Percentiles rank a stretch among this genome's conserved stretches.
These are phyloP conservation scores for Acanthosepion esculentum DNA, from an alignment of 2,888 invertebrate genomes.

Conservation along the genomic window DNA sequence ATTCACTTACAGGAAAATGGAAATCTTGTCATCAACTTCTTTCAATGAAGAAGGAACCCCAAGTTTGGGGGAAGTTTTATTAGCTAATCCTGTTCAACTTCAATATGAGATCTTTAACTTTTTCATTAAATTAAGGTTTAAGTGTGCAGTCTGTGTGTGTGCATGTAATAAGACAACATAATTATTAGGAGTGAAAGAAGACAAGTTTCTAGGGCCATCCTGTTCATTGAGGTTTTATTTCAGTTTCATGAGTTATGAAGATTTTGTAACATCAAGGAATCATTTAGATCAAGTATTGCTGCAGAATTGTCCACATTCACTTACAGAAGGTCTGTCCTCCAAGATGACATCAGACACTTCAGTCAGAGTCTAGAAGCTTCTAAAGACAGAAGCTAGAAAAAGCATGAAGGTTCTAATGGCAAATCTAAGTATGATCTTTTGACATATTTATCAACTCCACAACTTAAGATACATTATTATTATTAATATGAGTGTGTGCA, in stretches of 20 bases:
- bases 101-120: too few relatives aligned
- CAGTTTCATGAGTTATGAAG: conserved; percentile 42
- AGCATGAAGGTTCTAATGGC: conserved; percentile 46
- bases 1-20: not conserved
- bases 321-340: conserved; percentile 40
- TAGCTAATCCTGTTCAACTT: too few relatives aligned
- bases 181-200: not conserved
- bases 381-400: conserved; percentile 46
- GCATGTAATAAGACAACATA: too few relatives aligned
- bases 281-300: conserved; percentile 44
- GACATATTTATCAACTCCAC: conserved; percentile 15
- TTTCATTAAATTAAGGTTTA: not conserved
- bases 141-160: not conserved
- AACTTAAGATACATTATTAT: conserved; percentile 3
- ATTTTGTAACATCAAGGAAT: conserved; percentile 39
- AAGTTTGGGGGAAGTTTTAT: too few relatives aligned
- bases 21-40: not conserved
- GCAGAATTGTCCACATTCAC: conserved; percentile 43
- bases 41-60: not conserved
- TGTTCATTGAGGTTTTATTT: not conserved
- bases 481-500: not conserved
- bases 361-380: conserved; percentile 43
- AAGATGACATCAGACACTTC: conserved; percentile 39
- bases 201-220: not conserved
- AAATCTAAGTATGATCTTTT: conserved; percentile 10